Conservation (phyloP, 2,797 vertebrate species). For the Platalea minor region DNA sequence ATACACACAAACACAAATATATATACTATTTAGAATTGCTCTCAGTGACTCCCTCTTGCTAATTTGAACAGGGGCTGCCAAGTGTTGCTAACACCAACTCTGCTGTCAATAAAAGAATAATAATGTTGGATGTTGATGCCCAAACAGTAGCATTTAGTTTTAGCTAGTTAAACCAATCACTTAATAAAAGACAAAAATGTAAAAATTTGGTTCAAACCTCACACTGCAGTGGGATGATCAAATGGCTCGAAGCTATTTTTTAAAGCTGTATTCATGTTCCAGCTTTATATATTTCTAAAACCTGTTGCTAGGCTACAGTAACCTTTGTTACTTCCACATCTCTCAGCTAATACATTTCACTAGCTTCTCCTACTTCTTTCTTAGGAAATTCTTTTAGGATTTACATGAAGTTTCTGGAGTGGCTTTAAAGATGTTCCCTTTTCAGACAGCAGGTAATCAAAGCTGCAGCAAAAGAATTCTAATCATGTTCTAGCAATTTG, state of each 20-base stretch:
- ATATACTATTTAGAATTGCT: not conserved
- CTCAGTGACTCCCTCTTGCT: not conserved
- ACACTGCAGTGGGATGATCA: not conserved
- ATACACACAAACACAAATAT: not conserved
- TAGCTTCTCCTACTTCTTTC: slow-evolving; percentile 1
- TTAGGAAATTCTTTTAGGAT: slow-evolving; percentile 34
- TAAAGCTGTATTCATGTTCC: slow-evolving; percentile 6
- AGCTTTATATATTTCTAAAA: not conserved
- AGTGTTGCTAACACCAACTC: not conserved
- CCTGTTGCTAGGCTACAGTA: slow-evolving; percentile 58
- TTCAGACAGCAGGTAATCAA: not conserved
- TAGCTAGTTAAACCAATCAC: not conserved
- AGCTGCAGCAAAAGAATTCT: not conserved
- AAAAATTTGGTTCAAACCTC: not conserved
- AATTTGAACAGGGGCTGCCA: not conserved
- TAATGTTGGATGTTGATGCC: not conserved
- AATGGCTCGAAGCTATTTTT: slow-evolving; percentile 21
- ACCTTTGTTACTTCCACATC: slow-evolving; percentile 6
- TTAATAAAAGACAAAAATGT: not conserved
- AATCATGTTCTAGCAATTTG: not conserved
- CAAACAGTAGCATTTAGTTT: not conserved
- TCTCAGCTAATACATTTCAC: not conserved
- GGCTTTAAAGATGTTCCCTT: slow-evolving; percentile 20
- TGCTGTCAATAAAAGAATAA: not conserved
- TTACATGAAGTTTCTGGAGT: slow-evolving; percentile 32